Evolutionary conservation across 64 coral and sea anemone species (phyloP).

Genomic region (Dendrophyllia cribrosa): DNA sequence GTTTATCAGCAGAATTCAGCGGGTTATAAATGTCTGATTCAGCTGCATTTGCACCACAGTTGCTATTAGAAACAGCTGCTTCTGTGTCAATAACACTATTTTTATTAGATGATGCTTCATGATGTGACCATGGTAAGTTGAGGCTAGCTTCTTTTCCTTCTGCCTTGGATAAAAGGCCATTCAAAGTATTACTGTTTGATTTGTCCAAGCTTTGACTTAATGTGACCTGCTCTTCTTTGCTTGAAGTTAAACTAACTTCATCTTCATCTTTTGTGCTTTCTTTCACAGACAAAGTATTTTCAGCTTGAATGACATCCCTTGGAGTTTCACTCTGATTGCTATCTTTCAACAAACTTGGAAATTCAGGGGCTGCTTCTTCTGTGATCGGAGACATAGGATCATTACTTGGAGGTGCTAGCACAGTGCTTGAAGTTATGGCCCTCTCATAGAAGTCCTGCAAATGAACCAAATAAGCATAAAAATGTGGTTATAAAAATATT

Average conservation of each 20-base stretch:
- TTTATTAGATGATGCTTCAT: neutral
- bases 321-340: neutral
- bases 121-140: neutral
- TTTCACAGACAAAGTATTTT: neutral
- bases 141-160: neutral
- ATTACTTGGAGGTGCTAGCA: neutral
- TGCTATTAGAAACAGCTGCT: neutral
- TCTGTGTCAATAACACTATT: neutral
- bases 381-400: constrained; percentile 42
- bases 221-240: neutral
- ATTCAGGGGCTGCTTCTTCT: constrained; percentile 37
- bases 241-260: too few relatives aligned
- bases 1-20: neutral
- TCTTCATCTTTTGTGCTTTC: neutral
- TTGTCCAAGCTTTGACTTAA: neutral
- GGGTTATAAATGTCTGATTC: neutral
- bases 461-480: neutral
- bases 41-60: neutral
- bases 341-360: neutral
- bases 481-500: too few relatives aligned
- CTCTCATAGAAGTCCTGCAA: constrained; percentile 23
- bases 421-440: neutral
- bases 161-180: neutral
- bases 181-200: neutral
- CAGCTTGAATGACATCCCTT: neutral